A percentile compares a stretch with the other conserved stretches of the same genome.
phyloP scores from a whole-genome alignment of 2,113 vertebrate genomes.

The Cebidichthys violaceus region DNA sequence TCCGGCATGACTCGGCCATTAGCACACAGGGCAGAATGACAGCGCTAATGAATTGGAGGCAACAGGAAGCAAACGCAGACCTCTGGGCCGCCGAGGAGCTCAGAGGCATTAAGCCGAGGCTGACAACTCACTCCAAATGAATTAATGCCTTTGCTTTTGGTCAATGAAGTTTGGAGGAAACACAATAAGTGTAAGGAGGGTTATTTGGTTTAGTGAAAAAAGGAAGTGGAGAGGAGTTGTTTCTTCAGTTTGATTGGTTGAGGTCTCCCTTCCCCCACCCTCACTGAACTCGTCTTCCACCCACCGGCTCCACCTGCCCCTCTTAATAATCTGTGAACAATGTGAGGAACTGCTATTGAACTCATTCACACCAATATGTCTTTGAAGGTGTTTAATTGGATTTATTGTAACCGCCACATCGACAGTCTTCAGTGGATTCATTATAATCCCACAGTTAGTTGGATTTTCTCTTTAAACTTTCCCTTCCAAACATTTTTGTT shows the following conservation, averaged over 20 bases:
- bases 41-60: conserved; percentile 51
- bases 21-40: conserved; percentile 18
- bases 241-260: background rate
- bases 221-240: background rate
- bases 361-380: conserved; percentile 6
- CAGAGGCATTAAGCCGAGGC: background rate
- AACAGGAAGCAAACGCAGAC: conserved; percentile 20
- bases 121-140: conserved; percentile 10
- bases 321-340: background rate
- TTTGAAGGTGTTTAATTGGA: conserved; percentile 10
- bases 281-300: background rate
- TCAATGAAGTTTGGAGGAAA: conserved; percentile 32
- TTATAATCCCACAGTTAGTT: background rate
- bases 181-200: background rate
- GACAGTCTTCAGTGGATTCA: background rate
- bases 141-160: conserved; percentile 9
- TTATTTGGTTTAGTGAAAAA: conserved; percentile 7
- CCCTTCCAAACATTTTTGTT: background rate
- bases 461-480: background rate
- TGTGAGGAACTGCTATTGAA: background rate
- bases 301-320: no score
- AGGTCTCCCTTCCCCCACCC: background rate
- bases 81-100: background rate
- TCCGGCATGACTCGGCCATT: conserved; percentile 18
- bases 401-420: background rate